Conservation (phyloP, 2,113 vertebrate genomes). For the Diglossa brunneiventris region DNA sequence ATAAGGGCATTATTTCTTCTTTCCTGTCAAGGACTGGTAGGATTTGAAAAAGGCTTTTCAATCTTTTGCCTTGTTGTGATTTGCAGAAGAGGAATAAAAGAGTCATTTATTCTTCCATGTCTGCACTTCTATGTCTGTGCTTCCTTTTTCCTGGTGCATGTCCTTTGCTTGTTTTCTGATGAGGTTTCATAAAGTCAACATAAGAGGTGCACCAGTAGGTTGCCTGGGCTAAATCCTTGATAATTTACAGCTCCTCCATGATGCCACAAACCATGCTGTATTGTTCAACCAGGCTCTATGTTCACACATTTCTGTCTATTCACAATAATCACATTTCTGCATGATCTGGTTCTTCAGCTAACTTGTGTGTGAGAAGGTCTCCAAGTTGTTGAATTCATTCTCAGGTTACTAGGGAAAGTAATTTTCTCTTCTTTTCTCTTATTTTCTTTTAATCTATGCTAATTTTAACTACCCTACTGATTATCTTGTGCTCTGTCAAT, state of each 20-base stretch:
- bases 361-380: not conserved
- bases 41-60: not conserved
- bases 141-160: not conserved
- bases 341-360: not conserved
- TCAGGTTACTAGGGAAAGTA: not conserved
- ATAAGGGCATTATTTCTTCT: conserved; percentile 36
- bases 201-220: not conserved
- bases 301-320: not conserved
- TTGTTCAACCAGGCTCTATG: not conserved
- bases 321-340: not conserved
- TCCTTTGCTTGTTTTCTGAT: not conserved
- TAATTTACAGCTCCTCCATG: not conserved
- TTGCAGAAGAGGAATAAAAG: not conserved
- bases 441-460: not conserved
- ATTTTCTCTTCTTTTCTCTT: not conserved
- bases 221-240: not conserved
- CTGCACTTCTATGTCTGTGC: not conserved
- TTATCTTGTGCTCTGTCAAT: not conserved
- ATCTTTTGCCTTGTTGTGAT: not conserved
- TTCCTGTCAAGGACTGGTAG: not conserved
- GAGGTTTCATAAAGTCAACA: not conserved
- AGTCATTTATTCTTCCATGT: not conserved
- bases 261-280: not conserved
- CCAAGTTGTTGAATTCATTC: not conserved
- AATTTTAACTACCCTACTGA: not conserved